Base-by-base conservation (phyloP, 1,140 invertebrate species). In the Trichonephila clavipes region DNA sequence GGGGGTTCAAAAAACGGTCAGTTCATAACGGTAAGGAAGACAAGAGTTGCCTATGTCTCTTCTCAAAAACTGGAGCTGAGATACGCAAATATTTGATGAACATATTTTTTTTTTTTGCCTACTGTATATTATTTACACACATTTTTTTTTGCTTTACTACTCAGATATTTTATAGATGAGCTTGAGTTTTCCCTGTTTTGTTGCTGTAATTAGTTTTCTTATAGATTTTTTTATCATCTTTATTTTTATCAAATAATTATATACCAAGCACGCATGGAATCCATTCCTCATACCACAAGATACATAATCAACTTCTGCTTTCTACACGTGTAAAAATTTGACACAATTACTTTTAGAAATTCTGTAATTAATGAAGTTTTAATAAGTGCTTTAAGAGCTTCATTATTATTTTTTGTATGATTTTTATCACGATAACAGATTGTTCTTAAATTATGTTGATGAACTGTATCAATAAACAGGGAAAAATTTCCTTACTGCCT, bases 361-460 rank as follows among this genome's bases (percentile, higher is more conserved):
- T 77, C 69, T 40, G 6, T 77, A 77, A 77, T 77, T 77, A 77
- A 77, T 77, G 28, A 24, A 77, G 69, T 16, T 40, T 16, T 77
- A 77, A 77, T 77, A 77, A 77, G 69, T 24, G 69, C 28, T 77
- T 77, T 77, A 77, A 77, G 24, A 24, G n/a, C 64, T 77, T 51
- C 28, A 28, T 28, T 28, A 28, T 51, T 51, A 1, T 51, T 16
- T 77, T 77, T 77, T 77, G 28, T 28, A 34, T 24, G 28, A 12
- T 77, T 77, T 77, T 77, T 77, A 77, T 77, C 69, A 69, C 64
- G 16, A 18, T 34, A 28, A 14, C 28, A 28, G 69, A 77, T 14
- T 72, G 28, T n/a, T 72, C n/a, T 12, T 24, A 72, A 72, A 40
- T 16, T 16, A 24, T 16, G 69, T 77, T 77, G 34, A 77, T 40